A percentile compares a stretch with the other conserved stretches of the same genome.
phyloP scores from a whole-genome alignment of 2,113 vertebrate genomes.

The Notothenia rossii region DNA sequence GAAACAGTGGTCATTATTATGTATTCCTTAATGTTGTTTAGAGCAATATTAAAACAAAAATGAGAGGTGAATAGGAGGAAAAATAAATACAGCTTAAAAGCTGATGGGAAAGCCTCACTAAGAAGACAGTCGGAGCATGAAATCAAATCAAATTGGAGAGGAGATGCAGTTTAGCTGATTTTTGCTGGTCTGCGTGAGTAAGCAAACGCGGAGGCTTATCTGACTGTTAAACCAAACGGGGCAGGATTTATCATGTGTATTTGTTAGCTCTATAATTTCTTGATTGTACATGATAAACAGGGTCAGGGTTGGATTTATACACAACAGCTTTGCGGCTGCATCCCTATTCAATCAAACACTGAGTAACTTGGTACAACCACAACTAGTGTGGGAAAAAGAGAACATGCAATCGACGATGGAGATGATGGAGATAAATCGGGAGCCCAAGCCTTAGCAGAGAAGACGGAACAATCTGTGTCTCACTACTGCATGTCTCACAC shows the following conservation, averaged over 20 bases:
- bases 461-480: slow-evolving; percentile 59
- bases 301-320: slow-evolving; percentile 32
- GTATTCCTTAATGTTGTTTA: neutral
- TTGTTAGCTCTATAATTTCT: slow-evolving; percentile 58
- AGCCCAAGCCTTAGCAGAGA: slow-evolving; percentile 23
- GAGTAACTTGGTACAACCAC: slow-evolving; percentile 37
- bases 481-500: slow-evolving; percentile 63
- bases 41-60: neutral
- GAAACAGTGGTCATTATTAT: slow-evolving; percentile 1
- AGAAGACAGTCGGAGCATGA: slow-evolving; percentile 44
- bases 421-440: slow-evolving; percentile 57
- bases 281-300: slow-evolving; percentile 32
- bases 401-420: slow-evolving; percentile 44
- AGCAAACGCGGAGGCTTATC: slow-evolving; percentile 59
- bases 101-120: slow-evolving; percentile 47
- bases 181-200: slow-evolving; percentile 50
- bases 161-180: slow-evolving; percentile 48
- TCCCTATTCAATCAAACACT: slow-evolving; percentile 18
- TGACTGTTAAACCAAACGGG: slow-evolving; percentile 55
- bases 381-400: slow-evolving; percentile 28
- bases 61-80: slow-evolving; percentile 27
- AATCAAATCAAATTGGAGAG: slow-evolving; percentile 52
- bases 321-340: slow-evolving; percentile 9
- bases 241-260: slow-evolving; percentile 58
- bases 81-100: slow-evolving; percentile 58